Percentiles rank a stretch among this genome's conserved stretches.
phyloP scores from a whole-genome alignment of 2,888 invertebrate species.

The Aphidoletes aphidimyza region DNA sequence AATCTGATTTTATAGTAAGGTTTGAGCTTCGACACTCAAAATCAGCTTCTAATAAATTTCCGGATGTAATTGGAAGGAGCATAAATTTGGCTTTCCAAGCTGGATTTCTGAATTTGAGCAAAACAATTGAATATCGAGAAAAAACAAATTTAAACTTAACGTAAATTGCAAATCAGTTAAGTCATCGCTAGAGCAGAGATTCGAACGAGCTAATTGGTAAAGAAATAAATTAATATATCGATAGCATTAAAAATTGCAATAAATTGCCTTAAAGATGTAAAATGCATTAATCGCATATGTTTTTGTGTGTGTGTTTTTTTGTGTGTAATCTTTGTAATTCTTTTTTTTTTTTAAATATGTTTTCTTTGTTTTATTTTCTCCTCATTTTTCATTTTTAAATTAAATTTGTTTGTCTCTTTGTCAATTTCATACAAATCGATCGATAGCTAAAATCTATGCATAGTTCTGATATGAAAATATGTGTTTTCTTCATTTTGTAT shows the following conservation, averaged over 20 bases:
- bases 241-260: conserved; percentile 41
- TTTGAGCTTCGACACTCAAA: no score
- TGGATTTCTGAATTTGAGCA: no score
- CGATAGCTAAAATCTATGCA: conserved; percentile 4
- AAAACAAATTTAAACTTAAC: no score
- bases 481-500: background rate
- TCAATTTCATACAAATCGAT: background rate
- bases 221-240: conserved; percentile 37
- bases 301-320: background rate
- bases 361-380: background rate
- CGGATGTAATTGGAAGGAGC: no score
- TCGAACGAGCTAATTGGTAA: conserved; percentile 35
- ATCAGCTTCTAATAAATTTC: no score
- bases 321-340: background rate
- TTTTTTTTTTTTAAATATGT: background rate
- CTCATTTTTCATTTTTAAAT: background rate
- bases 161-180: conserved; percentile 41
- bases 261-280: conserved; percentile 31
- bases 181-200: conserved; percentile 33
- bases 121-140: background rate
- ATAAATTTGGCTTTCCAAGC: no score
- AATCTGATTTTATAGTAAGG: no score
- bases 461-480: conserved; percentile 23
- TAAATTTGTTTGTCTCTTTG: background rate
- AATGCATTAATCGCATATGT: background rate